Evolutionary conservation across 2,888 invertebrate genomes (phyloP), one percentile per base, ranked within the genome.

Genomic region (Agrochola circellaris): DNA sequence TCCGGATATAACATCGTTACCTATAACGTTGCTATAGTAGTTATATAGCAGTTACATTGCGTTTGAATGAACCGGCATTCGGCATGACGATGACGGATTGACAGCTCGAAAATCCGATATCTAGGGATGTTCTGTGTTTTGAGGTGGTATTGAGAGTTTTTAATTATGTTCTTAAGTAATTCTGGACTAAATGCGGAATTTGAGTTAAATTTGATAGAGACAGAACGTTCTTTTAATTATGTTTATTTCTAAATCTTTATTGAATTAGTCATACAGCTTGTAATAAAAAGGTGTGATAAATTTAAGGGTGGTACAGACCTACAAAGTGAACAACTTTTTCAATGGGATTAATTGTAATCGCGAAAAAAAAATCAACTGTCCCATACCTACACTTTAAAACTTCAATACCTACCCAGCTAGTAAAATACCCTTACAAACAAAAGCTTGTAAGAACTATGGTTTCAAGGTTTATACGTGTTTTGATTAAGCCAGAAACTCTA

Each of bases 1-100:
- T 90, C 88, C 84, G 83, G 86, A 93, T 90, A 92, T 91, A 87
- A 91, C 90, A 17, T 86, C 84, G 89, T 89, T 92, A 92, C 91
- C 83, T 87, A 83, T 80, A 78, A 83, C 75, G 67, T 61, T 77
- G 75, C 75, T 74, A 60, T 70, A 67, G 81, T 75, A 66, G 77
- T 69, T 75, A 69, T 75, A 64, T 71, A 65, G 56, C 67, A 56
- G 73, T 45, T 86, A 79, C 83, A 80, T 81, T 77, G 75, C 65
- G 60, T 84, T 87, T 84, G 61, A 73, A 76, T 58, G 34, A 62
- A 20, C 73, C 56, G 51, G 61, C 78, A 56, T 66, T 51, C 34
- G 38, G 66, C 56, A 48, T 58, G 62, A 74, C 70, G 67, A n/a
- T 54, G 62, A 74, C 70, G 67, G 45, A 64, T 67, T 38, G n/a